Evolutionary conservation across 2,888 invertebrate species (phyloP).

Genomic region (Cyclophora punctaria): DNA sequence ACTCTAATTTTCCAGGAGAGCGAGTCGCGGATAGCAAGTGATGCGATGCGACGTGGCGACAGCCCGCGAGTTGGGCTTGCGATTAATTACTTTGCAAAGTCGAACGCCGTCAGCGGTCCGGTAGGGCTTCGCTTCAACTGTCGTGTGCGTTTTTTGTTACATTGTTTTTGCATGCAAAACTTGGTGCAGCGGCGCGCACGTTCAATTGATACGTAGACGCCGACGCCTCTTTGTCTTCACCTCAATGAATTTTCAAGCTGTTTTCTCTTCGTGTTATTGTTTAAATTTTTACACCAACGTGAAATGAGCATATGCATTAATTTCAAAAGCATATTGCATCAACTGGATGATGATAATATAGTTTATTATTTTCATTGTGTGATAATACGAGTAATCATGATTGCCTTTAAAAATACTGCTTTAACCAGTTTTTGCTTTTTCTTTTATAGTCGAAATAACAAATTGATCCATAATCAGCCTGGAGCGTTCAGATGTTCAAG

Average conservation of each 20-base stretch:
- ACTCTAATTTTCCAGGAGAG: slow-evolving; percentile 66
- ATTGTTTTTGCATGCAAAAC: slow-evolving; percentile 37
- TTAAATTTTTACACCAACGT: no score
- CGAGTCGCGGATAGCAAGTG: slow-evolving; percentile 44
- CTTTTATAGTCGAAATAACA: not conserved
- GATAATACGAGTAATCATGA: no score
- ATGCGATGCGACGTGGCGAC: slow-evolving; percentile 65
- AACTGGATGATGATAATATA: no score
- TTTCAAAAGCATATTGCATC: no score
- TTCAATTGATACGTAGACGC: slow-evolving; percentile 25
- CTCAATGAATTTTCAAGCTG: not conserved
- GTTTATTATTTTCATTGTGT: no score
- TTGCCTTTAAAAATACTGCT: no score
- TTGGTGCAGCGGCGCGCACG: slow-evolving; percentile 19
- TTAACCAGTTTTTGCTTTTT: no score
- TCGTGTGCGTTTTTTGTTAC: slow-evolving; percentile 51
- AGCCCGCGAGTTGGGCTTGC: slow-evolving; percentile 42
- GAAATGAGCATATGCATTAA: no score
- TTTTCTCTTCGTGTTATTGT: not conserved
- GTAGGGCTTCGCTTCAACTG: slow-evolving; percentile 59
- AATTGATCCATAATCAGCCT: not conserved
- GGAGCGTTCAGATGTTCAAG: not conserved
- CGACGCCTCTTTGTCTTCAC: slow-evolving; percentile 10
- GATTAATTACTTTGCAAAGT: slow-evolving; percentile 67
- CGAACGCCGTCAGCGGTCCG: slow-evolving; percentile 36